Base-by-base conservation (phyloP, 1,140 invertebrate species). In the Macrotrachela quadricornifera region DNA sequence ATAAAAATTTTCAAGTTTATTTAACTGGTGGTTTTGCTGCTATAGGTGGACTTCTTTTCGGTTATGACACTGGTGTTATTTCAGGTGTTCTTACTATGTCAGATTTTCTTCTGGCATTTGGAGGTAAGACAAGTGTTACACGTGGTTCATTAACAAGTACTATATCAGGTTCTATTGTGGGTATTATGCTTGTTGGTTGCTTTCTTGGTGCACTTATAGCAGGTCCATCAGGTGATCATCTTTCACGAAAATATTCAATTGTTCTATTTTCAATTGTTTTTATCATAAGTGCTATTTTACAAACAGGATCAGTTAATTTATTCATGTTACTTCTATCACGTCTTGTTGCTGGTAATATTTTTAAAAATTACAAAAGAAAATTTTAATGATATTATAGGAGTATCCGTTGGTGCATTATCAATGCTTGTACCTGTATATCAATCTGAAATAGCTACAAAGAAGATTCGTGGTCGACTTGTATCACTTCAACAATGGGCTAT, bases 11-110 rank as follows among this genome's bases (percentile, higher is more conserved):
- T 30, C 21, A 30, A 30, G 21, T 30, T 30, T 30, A 30, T 30
- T 8, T 30, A 2, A 30, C 21, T 8, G 21, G 3, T 30, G 8
- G 21, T 30, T 63, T 76, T 42, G 70, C 75, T 36, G 74, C 73
- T 14, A 67, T 79, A 12, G 77, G 78, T 15, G 77, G 78, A 10
- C 78, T 79, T 59, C 65, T 79, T 6, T 78, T 79, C 60, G 77
- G 77, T 18, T 79, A 79, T 63, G 78, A 79, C 57, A 79, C 78
- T 0, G 77, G 77, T 6, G 76, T 79, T 17, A 73, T 79, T 12
- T 77, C 76, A 1, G 75, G 76, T 6, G 76, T 78, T n/a, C 76
- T 79, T 73, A 64, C 79, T 17, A 66, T 77, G 40, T n/a, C 60
- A 76, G 46, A 65, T 60, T 18, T 65, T 63, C 16, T 51, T 71